Conservation (phyloP, 2,797 vertebrate genomes). For the Tolypeutes matacus region DNA sequence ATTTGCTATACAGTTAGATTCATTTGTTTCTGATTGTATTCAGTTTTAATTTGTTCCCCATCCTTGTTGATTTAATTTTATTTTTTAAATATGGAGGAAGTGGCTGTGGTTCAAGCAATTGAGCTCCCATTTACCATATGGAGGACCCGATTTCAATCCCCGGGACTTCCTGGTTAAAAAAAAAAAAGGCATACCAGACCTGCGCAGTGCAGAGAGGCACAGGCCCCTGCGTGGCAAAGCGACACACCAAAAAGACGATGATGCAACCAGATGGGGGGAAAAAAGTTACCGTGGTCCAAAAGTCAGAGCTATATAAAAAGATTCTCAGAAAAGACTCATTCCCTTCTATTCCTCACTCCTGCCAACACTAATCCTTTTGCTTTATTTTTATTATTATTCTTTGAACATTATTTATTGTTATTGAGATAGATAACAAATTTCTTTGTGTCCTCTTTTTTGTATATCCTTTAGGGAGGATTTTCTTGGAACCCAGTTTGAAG, state of each 20-base stretch:
- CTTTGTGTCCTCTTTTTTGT: not conserved
- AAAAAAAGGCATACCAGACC: too few species aligned
- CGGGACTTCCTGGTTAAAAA: too few species aligned
- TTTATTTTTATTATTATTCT: not conserved
- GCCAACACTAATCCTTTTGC: not conserved
- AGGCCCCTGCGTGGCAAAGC: too few species aligned
- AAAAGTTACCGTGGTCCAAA: not conserved
- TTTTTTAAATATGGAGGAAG: not conserved
- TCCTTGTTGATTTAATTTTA: not conserved
- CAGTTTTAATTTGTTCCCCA: not conserved
- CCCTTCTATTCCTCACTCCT: not conserved
- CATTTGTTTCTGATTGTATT: constrained; percentile 3
- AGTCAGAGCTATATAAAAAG: not conserved
- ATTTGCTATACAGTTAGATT: not conserved
- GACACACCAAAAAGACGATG: too few species aligned
- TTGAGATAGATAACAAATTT: constrained; percentile 16
- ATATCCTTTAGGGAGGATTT: constrained; percentile 4
- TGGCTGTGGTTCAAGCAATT: too few species aligned
- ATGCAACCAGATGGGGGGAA: too few species aligned
- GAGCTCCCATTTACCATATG: too few species aligned
- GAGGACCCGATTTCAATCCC: too few species aligned
- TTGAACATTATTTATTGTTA: not conserved
- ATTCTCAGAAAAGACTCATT: not conserved
- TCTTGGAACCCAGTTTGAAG: not conserved
- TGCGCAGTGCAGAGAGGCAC: too few species aligned